phyloP scores from a whole-genome alignment of 1,140 invertebrate genomes.

The Macrobrachium rosenbergii region DNA sequence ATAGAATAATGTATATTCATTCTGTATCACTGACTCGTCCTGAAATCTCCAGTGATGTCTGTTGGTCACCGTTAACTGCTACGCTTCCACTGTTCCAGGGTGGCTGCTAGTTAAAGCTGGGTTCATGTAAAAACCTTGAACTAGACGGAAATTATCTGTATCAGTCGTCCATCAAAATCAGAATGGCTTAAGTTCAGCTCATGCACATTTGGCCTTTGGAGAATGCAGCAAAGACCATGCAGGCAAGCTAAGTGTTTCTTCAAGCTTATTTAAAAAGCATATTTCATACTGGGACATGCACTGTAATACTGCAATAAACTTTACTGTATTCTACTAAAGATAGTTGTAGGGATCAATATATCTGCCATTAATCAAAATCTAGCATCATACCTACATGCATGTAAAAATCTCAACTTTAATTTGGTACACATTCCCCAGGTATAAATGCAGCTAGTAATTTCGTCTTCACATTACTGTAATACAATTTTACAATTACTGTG shows the following conservation, averaged over 20 bases:
- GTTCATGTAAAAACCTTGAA: conserved; percentile 36
- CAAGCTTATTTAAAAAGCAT: background rate
- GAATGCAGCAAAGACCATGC: conserved; percentile 13
- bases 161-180: conserved; percentile 12
- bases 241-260: background rate
- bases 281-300: conserved; percentile 3
- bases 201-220: background rate
- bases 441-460: no score
- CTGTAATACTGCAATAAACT: background rate
- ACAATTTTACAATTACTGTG: no score
- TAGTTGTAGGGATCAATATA: no score
- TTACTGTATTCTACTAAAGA: background rate
- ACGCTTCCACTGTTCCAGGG: conserved; percentile 32
- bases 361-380: no score
- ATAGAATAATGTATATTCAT: no score
- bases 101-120: conserved; percentile 25
- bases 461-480: no score
- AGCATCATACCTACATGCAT: no score
- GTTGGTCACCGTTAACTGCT: conserved; percentile 6
- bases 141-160: conserved; percentile 20
- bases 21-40: no score
- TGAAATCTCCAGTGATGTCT: background rate
- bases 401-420: no score
- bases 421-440: no score
- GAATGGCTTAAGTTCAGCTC: background rate